Evolutionary conservation across 2,888 invertebrate genomes (phyloP), one percentile per base, ranked within the genome.

Genomic region (Conistra vaccinii): DNA sequence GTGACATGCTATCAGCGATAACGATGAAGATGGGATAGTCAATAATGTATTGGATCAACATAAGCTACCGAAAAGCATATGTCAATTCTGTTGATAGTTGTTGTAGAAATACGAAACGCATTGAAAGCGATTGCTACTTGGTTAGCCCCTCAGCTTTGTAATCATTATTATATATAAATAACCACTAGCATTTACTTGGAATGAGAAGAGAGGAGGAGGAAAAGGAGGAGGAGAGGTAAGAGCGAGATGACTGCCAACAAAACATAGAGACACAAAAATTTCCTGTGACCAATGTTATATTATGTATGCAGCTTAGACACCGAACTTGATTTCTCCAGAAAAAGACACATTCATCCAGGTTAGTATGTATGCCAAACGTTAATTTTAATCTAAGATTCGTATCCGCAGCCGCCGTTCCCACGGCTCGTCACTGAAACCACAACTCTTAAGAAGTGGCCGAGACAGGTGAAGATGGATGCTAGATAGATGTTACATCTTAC

Each of bases 391-490:
- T 82, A 78, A 82, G 85, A 84, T 81, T 85, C 78, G 78, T 79
- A 83, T 85, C 82, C 83, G 75, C 84, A 84, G 70, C 73, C 73
- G 55, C 32, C 85, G 82, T 88, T 88, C 88, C 83, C 88, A 88
- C 89, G 89, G 75, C 72, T 80, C 83, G 78, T 86, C 77, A 80
- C 76, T 72, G 78, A 68, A 83, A 87, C 87, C 88, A 84, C 87
- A 86, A 78, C 82, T 78, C 80, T 84, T 86, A 88, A 82, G 86
- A 80, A 84, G 74, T 87, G 74, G 61, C 73, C 68, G 75, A 84
- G 85, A 81, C 81, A 72, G 66, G 68, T 61, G 35, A 29, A 69
- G 72, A 2, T 63, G 23, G 71, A 77, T 20, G 9, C 32, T 45
- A 80, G n/a, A 66, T 61, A 79, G 80, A 88, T 68, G 81, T 82